These are phyloP conservation scores for Hystrix cristata DNA, from an alignment of 2,113 vertebrate species.

Conservation along the genomic window DNA sequence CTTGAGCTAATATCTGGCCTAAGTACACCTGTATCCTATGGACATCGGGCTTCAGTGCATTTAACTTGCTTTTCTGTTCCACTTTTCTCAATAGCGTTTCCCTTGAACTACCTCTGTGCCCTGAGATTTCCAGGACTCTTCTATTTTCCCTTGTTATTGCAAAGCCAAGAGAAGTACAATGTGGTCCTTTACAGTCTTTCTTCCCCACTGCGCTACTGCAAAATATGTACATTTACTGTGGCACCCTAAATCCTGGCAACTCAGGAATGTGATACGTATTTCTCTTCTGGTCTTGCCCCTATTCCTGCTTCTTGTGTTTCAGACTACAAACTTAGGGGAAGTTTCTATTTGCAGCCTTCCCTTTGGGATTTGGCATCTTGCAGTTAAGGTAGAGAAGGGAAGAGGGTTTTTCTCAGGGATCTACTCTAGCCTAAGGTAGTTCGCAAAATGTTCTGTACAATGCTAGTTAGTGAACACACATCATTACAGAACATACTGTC, in stretches of 20 bases:
- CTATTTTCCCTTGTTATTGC: neutral
- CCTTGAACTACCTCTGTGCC: neutral
- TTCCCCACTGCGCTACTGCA: neutral
- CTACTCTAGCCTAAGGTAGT: rapidly evolving
- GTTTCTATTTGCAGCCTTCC: neutral
- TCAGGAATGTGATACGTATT: neutral
- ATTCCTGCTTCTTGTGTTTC: neutral
- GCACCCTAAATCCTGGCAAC: neutral
- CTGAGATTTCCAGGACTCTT: neutral
- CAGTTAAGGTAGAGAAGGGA: neutral
- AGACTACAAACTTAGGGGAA: neutral
- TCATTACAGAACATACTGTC: neutral
- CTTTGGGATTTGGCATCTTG: too few relatives aligned
- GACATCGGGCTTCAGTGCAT: neutral
- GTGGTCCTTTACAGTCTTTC: neutral
- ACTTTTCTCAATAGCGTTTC: neutral
- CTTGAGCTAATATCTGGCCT: neutral
- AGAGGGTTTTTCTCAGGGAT: neutral
- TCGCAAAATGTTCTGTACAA: neutral
- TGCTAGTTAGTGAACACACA: neutral
- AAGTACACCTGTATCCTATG: too few relatives aligned
- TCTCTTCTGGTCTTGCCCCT: neutral
- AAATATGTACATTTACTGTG: neutral
- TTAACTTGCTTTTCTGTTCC: neutral
- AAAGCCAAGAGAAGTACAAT: neutral